Conservation (phyloP, 2,797 vertebrate species). For the Cynodonichthys magdalenae region DNA sequence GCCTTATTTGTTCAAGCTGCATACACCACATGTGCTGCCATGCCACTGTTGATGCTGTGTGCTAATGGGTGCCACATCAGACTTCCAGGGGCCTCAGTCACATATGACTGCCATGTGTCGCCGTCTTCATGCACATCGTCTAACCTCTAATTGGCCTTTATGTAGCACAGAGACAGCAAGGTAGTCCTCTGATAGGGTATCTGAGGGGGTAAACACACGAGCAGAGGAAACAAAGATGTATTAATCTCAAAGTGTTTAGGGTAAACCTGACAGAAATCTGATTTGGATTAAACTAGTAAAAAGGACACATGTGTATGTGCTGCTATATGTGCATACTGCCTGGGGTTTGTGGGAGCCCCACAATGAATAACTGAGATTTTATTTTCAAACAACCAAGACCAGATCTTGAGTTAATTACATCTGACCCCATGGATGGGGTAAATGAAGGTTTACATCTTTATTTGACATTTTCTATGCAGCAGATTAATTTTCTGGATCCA, state of each 20-base stretch:
- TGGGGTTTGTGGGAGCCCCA: constrained; percentile 46
- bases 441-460: constrained; percentile 62
- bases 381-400: constrained; percentile 69
- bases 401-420: constrained; percentile 73
- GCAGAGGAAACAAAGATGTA: constrained; percentile 55
- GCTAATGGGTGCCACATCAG: constrained; percentile 73
- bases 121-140: constrained; percentile 58
- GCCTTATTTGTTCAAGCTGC: constrained; percentile 72
- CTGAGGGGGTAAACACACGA: constrained; percentile 54
- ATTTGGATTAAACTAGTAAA: constrained; percentile 76
- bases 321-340: constrained; percentile 35
- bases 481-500: constrained; percentile 69
- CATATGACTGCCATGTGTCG: constrained; percentile 74
- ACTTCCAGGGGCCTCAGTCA: constrained; percentile 49
- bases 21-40: constrained; percentile 48
- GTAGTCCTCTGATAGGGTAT: constrained; percentile 62
- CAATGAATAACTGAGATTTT: constrained; percentile 68
- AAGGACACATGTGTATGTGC: constrained; percentile 49
- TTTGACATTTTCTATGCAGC: constrained; percentile 61
- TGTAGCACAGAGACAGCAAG: constrained; percentile 43
- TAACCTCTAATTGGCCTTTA: constrained; percentile 45
- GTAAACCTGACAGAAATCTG: constrained; percentile 70
- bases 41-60: constrained; percentile 33
- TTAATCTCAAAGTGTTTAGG: constrained; percentile 65
- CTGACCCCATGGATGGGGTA: constrained; percentile 59